Evolutionary conservation across 2,888 invertebrate species (phyloP).

Genomic region (Melikaiella ostensackeni): DNA sequence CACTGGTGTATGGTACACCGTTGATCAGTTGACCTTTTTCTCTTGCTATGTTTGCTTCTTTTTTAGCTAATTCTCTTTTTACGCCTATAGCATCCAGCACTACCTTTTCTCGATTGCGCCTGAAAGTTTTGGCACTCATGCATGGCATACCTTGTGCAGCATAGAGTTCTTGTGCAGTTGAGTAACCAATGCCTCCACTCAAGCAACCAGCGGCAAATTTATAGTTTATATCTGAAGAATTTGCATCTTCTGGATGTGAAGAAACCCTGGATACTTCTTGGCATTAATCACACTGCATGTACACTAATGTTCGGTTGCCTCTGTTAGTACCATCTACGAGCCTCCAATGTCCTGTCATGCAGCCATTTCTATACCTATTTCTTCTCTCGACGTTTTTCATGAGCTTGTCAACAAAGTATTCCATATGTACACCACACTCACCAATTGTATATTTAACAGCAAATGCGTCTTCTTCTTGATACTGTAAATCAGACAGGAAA

Average conservation of each 20-base stretch:
- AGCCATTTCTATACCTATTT: background rate
- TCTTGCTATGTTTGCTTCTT: background rate
- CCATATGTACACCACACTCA: background rate
- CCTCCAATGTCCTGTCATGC: background rate
- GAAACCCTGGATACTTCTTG: background rate
- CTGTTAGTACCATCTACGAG: background rate
- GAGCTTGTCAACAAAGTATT: background rate
- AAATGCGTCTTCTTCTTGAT: no score
- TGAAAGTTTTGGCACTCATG: slow-evolving; percentile 16
- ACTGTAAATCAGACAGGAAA: no score
- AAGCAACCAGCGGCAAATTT: slow-evolving; percentile 4
- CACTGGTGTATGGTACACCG: slow-evolving; percentile 50
- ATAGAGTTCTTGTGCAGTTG: background rate
- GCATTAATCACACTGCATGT: background rate
- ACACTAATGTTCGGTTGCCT: background rate
- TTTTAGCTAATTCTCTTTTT: background rate
- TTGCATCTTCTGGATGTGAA: background rate
- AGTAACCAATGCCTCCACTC: slow-evolving; percentile 2
- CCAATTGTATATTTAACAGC: background rate
- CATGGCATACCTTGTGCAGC: background rate
- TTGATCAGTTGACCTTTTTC: slow-evolving; percentile 40
- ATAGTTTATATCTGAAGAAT: background rate
- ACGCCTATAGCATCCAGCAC: background rate
- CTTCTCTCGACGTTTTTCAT: background rate
- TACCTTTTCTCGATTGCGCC: background rate